Conservation (phyloP, 2,797 vertebrate species). For the Sebastes paucispinis region DNA sequence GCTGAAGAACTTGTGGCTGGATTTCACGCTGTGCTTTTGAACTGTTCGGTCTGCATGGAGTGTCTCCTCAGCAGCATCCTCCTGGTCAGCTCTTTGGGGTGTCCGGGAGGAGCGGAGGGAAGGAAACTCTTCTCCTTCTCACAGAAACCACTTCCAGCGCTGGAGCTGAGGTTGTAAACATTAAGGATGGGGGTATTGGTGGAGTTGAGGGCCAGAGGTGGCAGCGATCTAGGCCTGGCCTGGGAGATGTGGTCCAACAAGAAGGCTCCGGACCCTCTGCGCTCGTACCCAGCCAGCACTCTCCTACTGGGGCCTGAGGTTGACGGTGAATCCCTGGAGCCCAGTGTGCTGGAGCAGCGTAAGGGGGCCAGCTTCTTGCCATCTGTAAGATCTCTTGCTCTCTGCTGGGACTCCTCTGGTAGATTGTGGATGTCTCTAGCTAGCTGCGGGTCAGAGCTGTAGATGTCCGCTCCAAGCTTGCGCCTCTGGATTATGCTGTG, state of each 20-base stretch:
- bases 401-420: slow-evolving; percentile 42
- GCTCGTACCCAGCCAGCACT: slow-evolving; percentile 76
- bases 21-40: slow-evolving; percentile 71
- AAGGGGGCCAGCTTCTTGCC: slow-evolving; percentile 39
- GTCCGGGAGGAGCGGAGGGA: slow-evolving; percentile 84
- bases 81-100: slow-evolving; percentile 83
- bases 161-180: slow-evolving; percentile 34
- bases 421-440: slow-evolving; percentile 27
- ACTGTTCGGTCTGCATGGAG: slow-evolving; percentile 90
- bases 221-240: slow-evolving; percentile 84
- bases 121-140: slow-evolving; percentile 76
- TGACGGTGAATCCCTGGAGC: slow-evolving; percentile 80
- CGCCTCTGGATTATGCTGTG: slow-evolving; percentile 82
- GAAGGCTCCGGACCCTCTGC: slow-evolving; percentile 81
- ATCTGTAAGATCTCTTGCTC: slow-evolving; percentile 8
- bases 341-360: slow-evolving; percentile 71
- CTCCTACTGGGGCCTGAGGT: slow-evolving; percentile 58
- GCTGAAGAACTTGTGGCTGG: not conserved
- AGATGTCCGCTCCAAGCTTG: slow-evolving; percentile 81
- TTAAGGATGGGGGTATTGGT: slow-evolving; percentile 70
- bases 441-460: slow-evolving; percentile 86
- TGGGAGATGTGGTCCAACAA: slow-evolving; percentile 76
- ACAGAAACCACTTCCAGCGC: slow-evolving; percentile 59
- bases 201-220: slow-evolving; percentile 82
- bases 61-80: slow-evolving; percentile 88